A percentile compares a stretch with the other conserved stretches of the same genome.
Evolutionary conservation across 2,888 invertebrate species (phyloP).

Genomic region (Drosophila fungiperda): DNA sequence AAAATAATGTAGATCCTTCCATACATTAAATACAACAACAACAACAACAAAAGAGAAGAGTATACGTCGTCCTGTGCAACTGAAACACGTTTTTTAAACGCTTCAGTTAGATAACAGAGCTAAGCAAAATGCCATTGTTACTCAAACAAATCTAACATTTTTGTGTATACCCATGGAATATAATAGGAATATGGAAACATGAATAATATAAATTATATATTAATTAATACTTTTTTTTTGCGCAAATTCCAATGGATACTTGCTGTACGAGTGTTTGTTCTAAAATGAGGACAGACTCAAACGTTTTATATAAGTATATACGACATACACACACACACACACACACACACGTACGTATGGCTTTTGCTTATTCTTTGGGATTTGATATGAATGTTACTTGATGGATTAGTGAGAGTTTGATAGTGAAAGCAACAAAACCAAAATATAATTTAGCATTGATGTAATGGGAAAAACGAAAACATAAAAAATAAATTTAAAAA

Average conservation of each 20-base stretch:
- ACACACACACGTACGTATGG: conserved; percentile 32
- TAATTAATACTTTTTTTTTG: conserved; percentile 52
- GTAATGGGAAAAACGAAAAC: conserved; percentile 28
- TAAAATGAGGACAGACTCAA: conserved; percentile 36
- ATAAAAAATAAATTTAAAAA: conserved; percentile 16
- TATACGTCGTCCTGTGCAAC: conserved; percentile 41
- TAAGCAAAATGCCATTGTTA: conserved; percentile 55
- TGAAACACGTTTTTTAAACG: conserved; percentile 3
- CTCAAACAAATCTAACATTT: conserved; percentile 35
- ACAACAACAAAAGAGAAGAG: conserved; percentile 13
- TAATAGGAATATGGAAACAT: conserved; percentile 28
- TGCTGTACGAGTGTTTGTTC: conserved; percentile 35
- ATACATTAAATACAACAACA: conserved; percentile 31
- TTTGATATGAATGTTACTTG: conserved; percentile 72
- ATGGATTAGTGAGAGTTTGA: conserved; percentile 69
- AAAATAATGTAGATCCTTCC: conserved; percentile 53
- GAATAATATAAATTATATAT: conserved; percentile 36
- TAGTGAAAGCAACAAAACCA: conserved; percentile 28
- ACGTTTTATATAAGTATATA: conserved; percentile 62
- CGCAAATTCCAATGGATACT: conserved; percentile 24
- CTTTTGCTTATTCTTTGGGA: conserved; percentile 60
- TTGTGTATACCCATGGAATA: conserved; percentile 50
- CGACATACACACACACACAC: conserved; percentile 23
- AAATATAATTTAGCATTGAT: conserved; percentile 55
- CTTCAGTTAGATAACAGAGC: conserved; percentile 25